These are phyloP conservation scores for Anas georgica DNA, from an alignment of 2,797 vertebrate species.

Conservation along the genomic window DNA sequence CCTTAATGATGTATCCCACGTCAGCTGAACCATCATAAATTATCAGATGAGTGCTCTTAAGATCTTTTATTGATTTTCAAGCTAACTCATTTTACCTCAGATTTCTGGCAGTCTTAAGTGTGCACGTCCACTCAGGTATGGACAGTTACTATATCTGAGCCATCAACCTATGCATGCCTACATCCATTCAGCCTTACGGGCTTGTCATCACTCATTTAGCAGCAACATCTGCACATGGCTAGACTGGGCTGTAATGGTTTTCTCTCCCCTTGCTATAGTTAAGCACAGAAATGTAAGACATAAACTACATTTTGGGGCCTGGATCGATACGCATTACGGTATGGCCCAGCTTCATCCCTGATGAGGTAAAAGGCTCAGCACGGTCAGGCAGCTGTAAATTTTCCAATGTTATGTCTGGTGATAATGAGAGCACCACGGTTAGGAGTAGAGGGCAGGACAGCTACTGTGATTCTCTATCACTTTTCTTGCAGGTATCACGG, in stretches of 20 bases:
- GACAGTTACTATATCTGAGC: conserved; percentile 22
- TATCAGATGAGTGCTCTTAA: not conserved
- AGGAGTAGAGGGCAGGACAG: not conserved
- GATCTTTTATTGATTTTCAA: conserved; percentile 51
- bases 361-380: conserved; percentile 55
- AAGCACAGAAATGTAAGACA: conserved; percentile 19
- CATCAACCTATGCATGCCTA: not conserved
- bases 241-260: not conserved
- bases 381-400: conserved; percentile 40
- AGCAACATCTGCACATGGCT: not conserved
- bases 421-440: not conserved
- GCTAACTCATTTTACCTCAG: conserved; percentile 20
- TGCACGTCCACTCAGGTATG: conserved; percentile 7
- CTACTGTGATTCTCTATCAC: not conserved
- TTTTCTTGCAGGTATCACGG: not conserved
- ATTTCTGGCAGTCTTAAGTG: conserved; percentile 40
- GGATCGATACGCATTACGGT: conserved; percentile 62
- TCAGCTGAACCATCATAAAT: not conserved
- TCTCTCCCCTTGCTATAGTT: not conserved
- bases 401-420: accelerated
- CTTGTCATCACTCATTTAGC: conserved; percentile 30
- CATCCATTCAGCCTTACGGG: conserved; percentile 23
- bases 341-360: conserved; percentile 4
- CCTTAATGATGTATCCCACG: not conserved
- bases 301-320: conserved; percentile 36